These are phyloP conservation scores for Leptobrachium leishanense DNA, from an alignment of 2,113 vertebrate genomes.

Conservation along the genomic window DNA sequence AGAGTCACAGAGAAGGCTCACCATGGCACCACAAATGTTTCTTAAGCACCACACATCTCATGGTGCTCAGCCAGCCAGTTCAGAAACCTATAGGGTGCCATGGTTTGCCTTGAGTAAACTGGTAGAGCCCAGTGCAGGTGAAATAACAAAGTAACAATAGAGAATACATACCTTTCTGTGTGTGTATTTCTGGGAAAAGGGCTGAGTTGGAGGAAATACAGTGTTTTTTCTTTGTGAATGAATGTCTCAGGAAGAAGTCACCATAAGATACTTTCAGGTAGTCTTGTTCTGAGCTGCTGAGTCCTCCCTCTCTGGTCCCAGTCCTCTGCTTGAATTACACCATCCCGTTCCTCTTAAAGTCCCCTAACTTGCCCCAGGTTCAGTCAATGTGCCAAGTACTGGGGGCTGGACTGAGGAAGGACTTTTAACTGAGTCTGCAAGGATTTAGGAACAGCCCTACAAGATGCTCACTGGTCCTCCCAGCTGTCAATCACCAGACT, in stretches of 20 bases:
- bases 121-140: background rate
- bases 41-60: too few species aligned
- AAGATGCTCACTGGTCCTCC: conserved; percentile 72
- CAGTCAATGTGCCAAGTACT: conserved; percentile 79
- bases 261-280: background rate
- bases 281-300: background rate
- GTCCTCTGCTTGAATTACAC: conserved; percentile 46
- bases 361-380: conserved; percentile 63
- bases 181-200: background rate
- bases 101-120: too few species aligned
- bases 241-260: background rate
- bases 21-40: too few species aligned
- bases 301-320: background rate
- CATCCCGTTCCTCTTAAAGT: conserved; percentile 47
- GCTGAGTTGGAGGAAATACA: background rate
- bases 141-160: background rate
- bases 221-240: background rate
- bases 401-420: conserved; percentile 68
- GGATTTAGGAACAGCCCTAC: conserved; percentile 64
- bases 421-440: conserved; percentile 87
- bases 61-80: too few species aligned
- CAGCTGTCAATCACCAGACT: conserved; percentile 80
- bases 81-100: too few species aligned
- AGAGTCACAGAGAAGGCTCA: too few species aligned
- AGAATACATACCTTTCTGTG: background rate